Evolutionary conservation across 64 coral and sea anemone species (phyloP), one percentile per base, ranked within the genome.

Genomic region (Montipora cactus): DNA sequence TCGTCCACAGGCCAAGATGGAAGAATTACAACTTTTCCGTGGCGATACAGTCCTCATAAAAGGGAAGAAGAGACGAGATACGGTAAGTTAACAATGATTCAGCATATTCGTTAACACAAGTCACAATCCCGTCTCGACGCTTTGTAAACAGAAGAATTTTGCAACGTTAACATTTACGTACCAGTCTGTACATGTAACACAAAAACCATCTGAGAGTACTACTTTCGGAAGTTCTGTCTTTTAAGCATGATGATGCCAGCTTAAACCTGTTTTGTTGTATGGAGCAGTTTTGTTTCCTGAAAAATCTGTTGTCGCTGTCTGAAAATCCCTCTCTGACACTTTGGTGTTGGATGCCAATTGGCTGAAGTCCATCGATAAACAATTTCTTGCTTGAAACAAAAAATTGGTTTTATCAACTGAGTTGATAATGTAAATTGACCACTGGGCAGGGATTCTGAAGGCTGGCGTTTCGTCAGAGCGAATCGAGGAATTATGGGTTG

Each of bases 11-110:
- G 58, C 85, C 3, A 99, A 99, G 92, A 99, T 99, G 98, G 98
- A 99, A 85, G 98, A 99, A 47, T 81, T 99, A 23, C 98, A 99
- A 68, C 81, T 99, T 6, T 99, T 99, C 87, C 92, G 98, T 20
- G 98, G 98, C 15, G 98, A 99, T 87, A 99, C 98, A 68, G 98
- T 99, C 19, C 95, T 99, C 10, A 96, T 99, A 47, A 99, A 99
- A 76, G 98, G 98, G 7, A 99, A 99, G 87, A 99, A 99, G 76
- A 95, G 98, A 23, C 93, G 94, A 92, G 98, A 99, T 70, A 99
- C 98, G 79, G 98, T 99, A 87, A 58, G 91, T 86, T 48, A 47
- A 88, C 78, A 89, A 14, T 85, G 88, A 90, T 90, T 81, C 76
- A 83, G 89, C 88, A 90, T 78, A 59, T 71, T 71, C 61, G 88